These are phyloP conservation scores for Euphydryas editha DNA, from an alignment of 2,888 invertebrate genomes.

Conservation along the genomic window DNA sequence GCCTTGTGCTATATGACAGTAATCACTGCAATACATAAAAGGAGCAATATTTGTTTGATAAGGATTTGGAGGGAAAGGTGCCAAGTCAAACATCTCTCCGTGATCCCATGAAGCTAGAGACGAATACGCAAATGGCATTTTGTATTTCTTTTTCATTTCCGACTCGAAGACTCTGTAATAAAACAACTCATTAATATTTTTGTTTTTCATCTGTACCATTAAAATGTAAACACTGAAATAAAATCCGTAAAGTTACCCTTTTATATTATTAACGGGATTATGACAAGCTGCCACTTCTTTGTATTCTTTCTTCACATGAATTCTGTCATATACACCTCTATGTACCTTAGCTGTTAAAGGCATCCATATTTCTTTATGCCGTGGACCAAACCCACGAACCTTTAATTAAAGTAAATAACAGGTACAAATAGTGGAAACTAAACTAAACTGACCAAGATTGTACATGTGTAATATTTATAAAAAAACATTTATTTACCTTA, in stretches of 20 bases:
- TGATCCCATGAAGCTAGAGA: constrained; percentile 65
- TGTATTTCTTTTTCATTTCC: constrained; percentile 69
- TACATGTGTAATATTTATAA: no score
- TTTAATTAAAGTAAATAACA: constrained; percentile 37
- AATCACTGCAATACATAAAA: constrained; percentile 79
- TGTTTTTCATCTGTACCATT: neutral
- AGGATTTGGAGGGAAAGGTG: constrained; percentile 73
- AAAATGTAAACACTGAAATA: neutral
- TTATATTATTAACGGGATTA: constrained; percentile 72
- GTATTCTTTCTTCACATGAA: constrained; percentile 71
- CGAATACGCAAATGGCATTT: constrained; percentile 61
- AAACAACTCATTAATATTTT: constrained; percentile 3
- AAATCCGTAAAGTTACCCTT: constrained; percentile 56
- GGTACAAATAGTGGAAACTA: no score
- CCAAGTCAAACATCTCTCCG: constrained; percentile 66
- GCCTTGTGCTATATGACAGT: constrained; percentile 72
- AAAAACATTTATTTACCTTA: constrained; percentile 51
- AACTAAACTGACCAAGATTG: no score
- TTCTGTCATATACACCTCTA: constrained; percentile 68
- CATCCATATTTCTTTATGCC: constrained; percentile 74
- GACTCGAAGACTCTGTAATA: constrained; percentile 67
- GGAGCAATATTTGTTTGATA: constrained; percentile 75
- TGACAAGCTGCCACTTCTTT: constrained; percentile 73
- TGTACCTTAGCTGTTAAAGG: constrained; percentile 64
- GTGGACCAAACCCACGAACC: constrained; percentile 74